phyloP scores from a whole-genome alignment of 2,797 vertebrate species.

The Podarcis siculus region DNA sequence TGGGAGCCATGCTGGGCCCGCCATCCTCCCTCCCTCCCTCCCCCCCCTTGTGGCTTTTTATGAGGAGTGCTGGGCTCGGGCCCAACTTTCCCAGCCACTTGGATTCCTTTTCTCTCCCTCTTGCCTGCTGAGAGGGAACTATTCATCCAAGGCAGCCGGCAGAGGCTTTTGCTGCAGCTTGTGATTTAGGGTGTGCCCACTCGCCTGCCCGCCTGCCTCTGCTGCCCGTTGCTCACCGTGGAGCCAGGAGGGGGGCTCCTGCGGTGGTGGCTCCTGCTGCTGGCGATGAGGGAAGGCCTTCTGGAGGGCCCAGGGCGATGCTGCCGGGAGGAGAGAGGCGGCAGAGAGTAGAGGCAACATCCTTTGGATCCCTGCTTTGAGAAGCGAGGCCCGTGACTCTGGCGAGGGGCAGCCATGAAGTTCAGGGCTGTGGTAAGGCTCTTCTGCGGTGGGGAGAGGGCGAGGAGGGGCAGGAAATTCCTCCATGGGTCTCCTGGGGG shows the following conservation, averaged over 20 bases:
- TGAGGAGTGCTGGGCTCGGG: conserved; percentile 49
- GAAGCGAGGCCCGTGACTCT: conserved; percentile 37
- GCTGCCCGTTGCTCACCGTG: too few relatives aligned
- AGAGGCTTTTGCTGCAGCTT: too few relatives aligned
- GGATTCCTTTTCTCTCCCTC: conserved; percentile 55
- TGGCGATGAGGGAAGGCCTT: conserved; percentile 41
- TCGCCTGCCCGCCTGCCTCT: too few relatives aligned
- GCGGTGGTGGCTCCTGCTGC: too few relatives aligned
- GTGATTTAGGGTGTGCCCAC: not conserved
- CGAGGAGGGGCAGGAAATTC: not conserved
- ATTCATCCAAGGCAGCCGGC: not conserved
- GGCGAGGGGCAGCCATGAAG: conserved; percentile 68
- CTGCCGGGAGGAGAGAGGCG: conserved; percentile 31
- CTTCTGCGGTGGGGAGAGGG: not conserved
- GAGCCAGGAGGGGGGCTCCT: too few relatives aligned
- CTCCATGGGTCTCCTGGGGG: not conserved
- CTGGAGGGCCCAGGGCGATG: conserved; percentile 59
- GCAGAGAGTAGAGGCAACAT: conserved; percentile 62
- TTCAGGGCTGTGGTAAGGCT: conserved; percentile 74
- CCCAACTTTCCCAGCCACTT: conserved; percentile 57
- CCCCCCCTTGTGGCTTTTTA: conserved; percentile 47
- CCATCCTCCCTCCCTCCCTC: conserved; percentile 12
- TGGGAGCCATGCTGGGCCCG: not conserved
- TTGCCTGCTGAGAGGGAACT: not conserved
- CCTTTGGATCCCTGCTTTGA: conserved; percentile 54